phyloP scores from a whole-genome alignment of 2,888 invertebrate species.

The Agriopis marginaria region DNA sequence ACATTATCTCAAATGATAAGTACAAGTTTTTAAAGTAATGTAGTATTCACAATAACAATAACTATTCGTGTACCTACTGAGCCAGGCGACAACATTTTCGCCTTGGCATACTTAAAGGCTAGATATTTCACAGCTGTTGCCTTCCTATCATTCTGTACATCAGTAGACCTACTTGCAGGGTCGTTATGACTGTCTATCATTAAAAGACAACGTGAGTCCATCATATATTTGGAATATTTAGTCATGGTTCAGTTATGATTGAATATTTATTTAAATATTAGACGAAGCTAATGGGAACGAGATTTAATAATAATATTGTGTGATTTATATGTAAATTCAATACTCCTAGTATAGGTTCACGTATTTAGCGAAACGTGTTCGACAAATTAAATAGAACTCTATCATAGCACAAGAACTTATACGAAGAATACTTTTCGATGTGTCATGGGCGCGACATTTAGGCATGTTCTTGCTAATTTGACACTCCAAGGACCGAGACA shows the following conservation, averaged over 20 bases:
- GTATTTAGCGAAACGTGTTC: too few species aligned
- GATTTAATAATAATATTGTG: too few species aligned
- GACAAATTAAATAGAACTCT: not conserved
- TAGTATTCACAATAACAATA: conserved; percentile 19
- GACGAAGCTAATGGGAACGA: too few species aligned
- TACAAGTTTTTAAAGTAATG: conserved; percentile 15
- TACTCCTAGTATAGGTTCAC: too few species aligned
- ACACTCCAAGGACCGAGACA: conserved; percentile 40
- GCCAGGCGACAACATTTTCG: conserved; percentile 51
- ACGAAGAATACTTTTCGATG: conserved; percentile 27
- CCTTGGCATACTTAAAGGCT: conserved; percentile 61
- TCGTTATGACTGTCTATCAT: conserved; percentile 12
- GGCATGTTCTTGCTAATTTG: conserved; percentile 38
- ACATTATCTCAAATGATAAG: conserved; percentile 9
- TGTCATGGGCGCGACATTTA: conserved; percentile 30
- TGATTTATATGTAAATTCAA: too few species aligned
- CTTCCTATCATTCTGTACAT: conserved; percentile 45
- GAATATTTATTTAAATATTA: too few species aligned
- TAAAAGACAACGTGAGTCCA: not conserved
- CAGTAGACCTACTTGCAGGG: conserved; percentile 29
- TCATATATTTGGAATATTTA: not conserved
- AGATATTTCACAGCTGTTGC: conserved; percentile 59
- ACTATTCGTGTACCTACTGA: conserved; percentile 26
- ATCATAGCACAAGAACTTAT: not conserved
- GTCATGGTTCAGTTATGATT: too few species aligned